phyloP scores from a whole-genome alignment of 2,888 invertebrate species.

The Aspidiotus rigidus region DNA sequence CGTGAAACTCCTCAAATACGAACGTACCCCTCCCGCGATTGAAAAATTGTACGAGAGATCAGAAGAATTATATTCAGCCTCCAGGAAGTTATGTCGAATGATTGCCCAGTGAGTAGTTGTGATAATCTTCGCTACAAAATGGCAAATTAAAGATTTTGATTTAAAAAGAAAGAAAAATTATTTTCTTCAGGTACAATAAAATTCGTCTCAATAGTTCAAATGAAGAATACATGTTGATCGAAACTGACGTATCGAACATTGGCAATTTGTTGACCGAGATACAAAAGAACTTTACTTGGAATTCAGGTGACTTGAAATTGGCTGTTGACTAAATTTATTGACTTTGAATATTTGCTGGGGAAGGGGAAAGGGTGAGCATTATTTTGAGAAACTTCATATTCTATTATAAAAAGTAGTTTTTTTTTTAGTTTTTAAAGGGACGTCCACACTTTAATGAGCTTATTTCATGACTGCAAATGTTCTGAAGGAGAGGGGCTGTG shows the following conservation, averaged over 20 bases:
- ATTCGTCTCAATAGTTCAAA: conserved; percentile 22
- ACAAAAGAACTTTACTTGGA: conserved; percentile 27
- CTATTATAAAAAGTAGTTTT: too few species aligned
- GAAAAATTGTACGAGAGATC: conserved; percentile 23
- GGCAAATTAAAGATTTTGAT: too few species aligned
- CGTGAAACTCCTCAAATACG: conserved; percentile 25
- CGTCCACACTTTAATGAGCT: too few species aligned
- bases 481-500: too few species aligned
- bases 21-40: conserved; percentile 14
- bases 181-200: conserved; percentile 21
- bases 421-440: too few species aligned
- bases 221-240: conserved; percentile 30
- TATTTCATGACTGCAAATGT: too few species aligned
- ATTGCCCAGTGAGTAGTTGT: conserved; percentile 22
- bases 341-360: too few species aligned
- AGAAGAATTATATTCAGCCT: conserved; percentile 22
- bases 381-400: too few species aligned
- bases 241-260: conserved; percentile 11
- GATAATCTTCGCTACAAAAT: background rate
- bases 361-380: too few species aligned
- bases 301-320: conserved; percentile 18
- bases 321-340: background rate
- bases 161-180: too few species aligned
- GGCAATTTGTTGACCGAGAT: conserved; percentile 4
- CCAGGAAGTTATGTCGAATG: conserved; percentile 14